Base-by-base conservation (phyloP, 1,140 invertebrate genomes). In the Lucilia cuprina region DNA sequence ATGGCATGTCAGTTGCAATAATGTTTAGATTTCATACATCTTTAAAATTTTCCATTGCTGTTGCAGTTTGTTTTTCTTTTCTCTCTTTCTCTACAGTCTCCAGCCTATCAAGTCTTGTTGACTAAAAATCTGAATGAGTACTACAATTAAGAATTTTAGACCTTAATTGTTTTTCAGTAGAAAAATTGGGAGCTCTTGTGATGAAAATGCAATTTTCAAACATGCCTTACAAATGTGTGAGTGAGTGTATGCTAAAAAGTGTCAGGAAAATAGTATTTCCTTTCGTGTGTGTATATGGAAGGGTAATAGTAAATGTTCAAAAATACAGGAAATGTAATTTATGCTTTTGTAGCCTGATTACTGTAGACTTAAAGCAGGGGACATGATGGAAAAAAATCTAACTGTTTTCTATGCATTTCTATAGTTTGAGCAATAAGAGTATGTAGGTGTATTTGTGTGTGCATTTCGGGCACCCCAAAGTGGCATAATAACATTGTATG, bases 11-110 rank as follows among this genome's bases (percentile, higher is more conserved):
- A 80, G 41, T 21, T 80, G 77, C 77, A 80, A 80, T 80, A 80
- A 80, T 80, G 77, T 80, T 80, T 80, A 49, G 77, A 80, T 80
- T 80, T 80, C 47, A 49, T 80, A 80, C 77, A 80, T 80, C 77
- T 49, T 80, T 80, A 19, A 19, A 41, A 80, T 80, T 41, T 49
- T 49, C 41, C 35, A 78, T 78, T 78, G n/a, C 35, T 47, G 55
- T 60, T 70, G 35, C 75, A 78, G 19, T 25, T 21, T 41, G 41
- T 41, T 8, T n/a, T 7, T 41, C 10, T 41, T 8, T 7, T 41
- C 8, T 21, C 2, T 49, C 49, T 35, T 49, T 49, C 25, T 25
- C 77, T 49, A 47, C 41, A 25, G 19, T 21, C 41, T 2, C 25
- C 25, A 30, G 41, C 10, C 50, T 5, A 55, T n/a, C 50, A 55